These are phyloP conservation scores for Pithys albifrons DNA, from an alignment of 2,113 vertebrate genomes.

Conservation along the genomic window DNA sequence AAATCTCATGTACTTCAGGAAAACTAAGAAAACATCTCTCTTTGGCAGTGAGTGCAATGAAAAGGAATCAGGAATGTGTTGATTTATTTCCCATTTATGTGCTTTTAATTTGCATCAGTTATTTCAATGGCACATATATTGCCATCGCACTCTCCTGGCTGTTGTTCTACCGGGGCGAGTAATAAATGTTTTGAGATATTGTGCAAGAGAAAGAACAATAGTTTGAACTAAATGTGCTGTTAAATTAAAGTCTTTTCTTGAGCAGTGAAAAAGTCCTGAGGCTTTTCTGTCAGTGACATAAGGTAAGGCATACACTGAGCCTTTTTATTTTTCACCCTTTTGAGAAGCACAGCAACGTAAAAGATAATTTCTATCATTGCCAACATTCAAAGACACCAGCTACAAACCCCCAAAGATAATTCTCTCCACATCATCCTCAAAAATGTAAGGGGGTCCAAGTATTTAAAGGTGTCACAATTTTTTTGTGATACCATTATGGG, in stretches of 20 bases:
- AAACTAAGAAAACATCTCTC: not conserved
- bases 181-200: not conserved
- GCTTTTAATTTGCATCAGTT: constrained; percentile 2
- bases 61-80: not conserved
- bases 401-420: not conserved
- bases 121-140: not conserved
- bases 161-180: not conserved
- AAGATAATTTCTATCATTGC: constrained; percentile 33
- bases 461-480: not conserved
- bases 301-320: not conserved
- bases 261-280: constrained; percentile 37
- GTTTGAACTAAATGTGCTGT: constrained; percentile 56
- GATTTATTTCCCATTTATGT: not conserved
- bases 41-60: not conserved
- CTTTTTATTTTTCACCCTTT: not conserved
- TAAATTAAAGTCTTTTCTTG: constrained; percentile 41
- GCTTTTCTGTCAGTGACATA: constrained; percentile 29
- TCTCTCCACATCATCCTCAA: accelerated
- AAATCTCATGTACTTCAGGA: not conserved
- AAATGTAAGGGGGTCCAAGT: not conserved
- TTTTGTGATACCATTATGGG: not conserved
- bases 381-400: constrained; percentile 11
- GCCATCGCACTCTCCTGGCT: not conserved
- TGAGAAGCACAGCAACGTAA: constrained; percentile 12
- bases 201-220: constrained; percentile 43